phyloP scores from a whole-genome alignment of 2,113 vertebrate genomes.

The Gadus macrocephalus region DNA sequence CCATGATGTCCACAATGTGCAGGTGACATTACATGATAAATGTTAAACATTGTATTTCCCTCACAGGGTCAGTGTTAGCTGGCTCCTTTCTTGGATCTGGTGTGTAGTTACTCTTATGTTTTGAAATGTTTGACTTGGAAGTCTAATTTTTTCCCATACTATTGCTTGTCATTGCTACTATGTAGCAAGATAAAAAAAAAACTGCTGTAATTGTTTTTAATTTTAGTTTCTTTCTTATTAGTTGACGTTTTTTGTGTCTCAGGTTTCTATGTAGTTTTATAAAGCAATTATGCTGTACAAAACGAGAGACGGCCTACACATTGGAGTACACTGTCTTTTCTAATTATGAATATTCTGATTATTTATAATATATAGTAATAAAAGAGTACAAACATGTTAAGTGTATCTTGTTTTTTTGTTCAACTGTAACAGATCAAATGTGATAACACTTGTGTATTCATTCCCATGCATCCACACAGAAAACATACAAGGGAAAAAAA shows the following conservation, averaged over 20 bases:
- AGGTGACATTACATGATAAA: slow-evolving; percentile 62
- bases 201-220: slow-evolving; percentile 75
- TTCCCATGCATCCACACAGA: background rate
- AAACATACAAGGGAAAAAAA: background rate
- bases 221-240: background rate
- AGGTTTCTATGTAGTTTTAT: slow-evolving; percentile 78
- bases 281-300: slow-evolving; percentile 77
- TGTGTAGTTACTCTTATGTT: slow-evolving; percentile 50
- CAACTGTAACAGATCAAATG: slow-evolving; percentile 33
- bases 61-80: slow-evolving; percentile 51
- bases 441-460: slow-evolving; percentile 72
- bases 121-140: slow-evolving; percentile 48
- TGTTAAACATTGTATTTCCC: slow-evolving; percentile 69
- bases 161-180: slow-evolving; percentile 82
- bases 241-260: slow-evolving; percentile 61
- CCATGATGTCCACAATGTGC: background rate
- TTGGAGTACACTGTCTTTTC: slow-evolving; percentile 81
- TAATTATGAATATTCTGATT: slow-evolving; percentile 85
- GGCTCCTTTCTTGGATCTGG: slow-evolving; percentile 59
- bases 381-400: slow-evolving; percentile 60
- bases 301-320: slow-evolving; percentile 72
- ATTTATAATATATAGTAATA: slow-evolving; percentile 87
- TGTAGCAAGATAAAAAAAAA: slow-evolving; percentile 80
- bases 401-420: slow-evolving; percentile 35
- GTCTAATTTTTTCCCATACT: slow-evolving; percentile 46